Conservation (phyloP, 2,888 invertebrate genomes). For the Erebia palarica region DNA sequence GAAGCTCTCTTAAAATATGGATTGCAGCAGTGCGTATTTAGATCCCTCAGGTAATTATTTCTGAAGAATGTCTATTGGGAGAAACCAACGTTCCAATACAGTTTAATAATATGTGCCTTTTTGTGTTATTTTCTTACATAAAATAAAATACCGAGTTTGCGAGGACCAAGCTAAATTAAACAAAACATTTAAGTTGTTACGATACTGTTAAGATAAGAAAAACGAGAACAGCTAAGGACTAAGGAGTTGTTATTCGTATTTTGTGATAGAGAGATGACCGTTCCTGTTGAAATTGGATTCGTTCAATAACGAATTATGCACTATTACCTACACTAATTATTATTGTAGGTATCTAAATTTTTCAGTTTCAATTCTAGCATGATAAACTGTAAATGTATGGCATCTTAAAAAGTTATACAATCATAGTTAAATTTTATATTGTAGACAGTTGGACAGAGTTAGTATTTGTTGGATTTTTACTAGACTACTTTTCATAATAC, state of each 20-base stretch:
- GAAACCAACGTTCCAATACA: constrained; percentile 14
- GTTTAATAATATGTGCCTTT: constrained; percentile 27
- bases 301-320: background rate
- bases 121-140: constrained; percentile 15
- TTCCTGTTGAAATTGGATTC: background rate
- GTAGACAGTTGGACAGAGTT: no score
- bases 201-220: constrained; percentile 33
- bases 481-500: background rate
- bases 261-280: constrained; percentile 4
- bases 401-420: no score
- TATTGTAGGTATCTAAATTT: no score
- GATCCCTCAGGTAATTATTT: background rate
- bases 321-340: no score
- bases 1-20: no score
- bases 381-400: no score
- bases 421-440: no score
- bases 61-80: background rate
- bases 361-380: no score
- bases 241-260: constrained; percentile 19
- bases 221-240: constrained; percentile 14
- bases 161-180: constrained; percentile 24
- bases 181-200: no score
- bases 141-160: constrained; percentile 2
- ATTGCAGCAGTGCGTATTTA: background rate
- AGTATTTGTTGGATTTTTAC: background rate